phyloP scores from a whole-genome alignment of 2,113 vertebrate species.

The Mastomys coucha region DNA sequence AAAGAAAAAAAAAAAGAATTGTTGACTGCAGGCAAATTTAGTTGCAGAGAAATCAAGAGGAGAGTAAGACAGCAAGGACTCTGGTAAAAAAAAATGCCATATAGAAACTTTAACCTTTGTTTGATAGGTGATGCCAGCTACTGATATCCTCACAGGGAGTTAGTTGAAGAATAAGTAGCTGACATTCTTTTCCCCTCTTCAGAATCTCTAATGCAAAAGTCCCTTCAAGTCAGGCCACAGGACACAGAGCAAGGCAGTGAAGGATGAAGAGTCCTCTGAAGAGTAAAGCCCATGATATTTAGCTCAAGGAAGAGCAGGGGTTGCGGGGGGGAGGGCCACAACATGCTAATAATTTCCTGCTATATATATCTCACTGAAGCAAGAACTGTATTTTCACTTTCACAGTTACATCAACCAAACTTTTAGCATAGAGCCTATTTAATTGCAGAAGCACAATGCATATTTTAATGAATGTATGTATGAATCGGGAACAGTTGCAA shows the following conservation, averaged over 20 bases:
- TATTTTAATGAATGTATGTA: constrained; percentile 60
- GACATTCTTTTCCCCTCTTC: neutral
- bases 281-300: neutral
- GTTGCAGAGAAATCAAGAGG: too few relatives aligned
- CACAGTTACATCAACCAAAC: neutral
- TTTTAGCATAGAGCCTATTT: neutral
- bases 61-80: neutral
- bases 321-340: accelerated
- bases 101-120: neutral
- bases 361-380: neutral
- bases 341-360: neutral
- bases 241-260: neutral
- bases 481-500: constrained; percentile 37
- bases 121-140: neutral
- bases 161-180: neutral
- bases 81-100: neutral
- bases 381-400: neutral
- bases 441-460: constrained; percentile 53
- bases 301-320: neutral
- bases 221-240: neutral
- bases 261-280: neutral
- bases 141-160: neutral
- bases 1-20: too few relatives aligned
- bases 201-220: constrained; percentile 28
- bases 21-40: neutral